phyloP scores from a whole-genome alignment of 2,888 invertebrate species.

The Pseudolycoriella hygida region DNA sequence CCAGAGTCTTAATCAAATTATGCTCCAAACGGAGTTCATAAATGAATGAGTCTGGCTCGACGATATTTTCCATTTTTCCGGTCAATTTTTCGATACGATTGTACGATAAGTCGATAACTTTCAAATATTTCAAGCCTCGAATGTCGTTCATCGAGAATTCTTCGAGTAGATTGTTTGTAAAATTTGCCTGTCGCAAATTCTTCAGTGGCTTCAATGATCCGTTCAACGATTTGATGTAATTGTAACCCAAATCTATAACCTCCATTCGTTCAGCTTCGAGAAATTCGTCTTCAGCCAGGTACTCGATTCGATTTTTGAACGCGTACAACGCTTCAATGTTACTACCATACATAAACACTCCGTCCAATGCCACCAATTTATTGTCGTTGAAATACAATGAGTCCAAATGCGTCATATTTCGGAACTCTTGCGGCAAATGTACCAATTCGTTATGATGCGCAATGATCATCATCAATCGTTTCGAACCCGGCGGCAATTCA shows the following conservation, averaged over 20 bases:
- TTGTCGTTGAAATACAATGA: conserved; percentile 57
- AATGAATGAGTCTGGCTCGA: conserved; percentile 57
- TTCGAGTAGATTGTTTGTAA: conserved; percentile 54
- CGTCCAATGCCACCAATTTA: conserved; percentile 48
- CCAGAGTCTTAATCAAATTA: conserved; percentile 50
- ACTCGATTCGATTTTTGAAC: conserved; percentile 55
- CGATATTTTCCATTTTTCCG: conserved; percentile 53
- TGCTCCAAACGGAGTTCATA: conserved; percentile 55
- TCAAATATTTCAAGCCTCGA: conserved; percentile 51
- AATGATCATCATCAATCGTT: conserved; percentile 47
- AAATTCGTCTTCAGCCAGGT: conserved; percentile 61
- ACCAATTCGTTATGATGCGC: conserved; percentile 56
- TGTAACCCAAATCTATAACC: conserved; percentile 52
- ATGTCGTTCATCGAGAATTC: conserved; percentile 70
- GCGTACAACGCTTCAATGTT: conserved; percentile 47
- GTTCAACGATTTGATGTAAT: conserved; percentile 51
- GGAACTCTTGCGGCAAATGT: conserved; percentile 51
- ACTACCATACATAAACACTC: conserved; percentile 49
- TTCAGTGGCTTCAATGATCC: conserved; percentile 52
- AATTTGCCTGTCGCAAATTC: conserved; percentile 48
- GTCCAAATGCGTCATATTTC: conserved; percentile 47
- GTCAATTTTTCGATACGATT: conserved; percentile 51
- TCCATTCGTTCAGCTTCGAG: conserved; percentile 48
- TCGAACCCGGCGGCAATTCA: conserved; percentile 49
- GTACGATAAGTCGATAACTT: conserved; percentile 54